phyloP scores from a whole-genome alignment of 2,113 vertebrate genomes.

The Cebus imitator region DNA sequence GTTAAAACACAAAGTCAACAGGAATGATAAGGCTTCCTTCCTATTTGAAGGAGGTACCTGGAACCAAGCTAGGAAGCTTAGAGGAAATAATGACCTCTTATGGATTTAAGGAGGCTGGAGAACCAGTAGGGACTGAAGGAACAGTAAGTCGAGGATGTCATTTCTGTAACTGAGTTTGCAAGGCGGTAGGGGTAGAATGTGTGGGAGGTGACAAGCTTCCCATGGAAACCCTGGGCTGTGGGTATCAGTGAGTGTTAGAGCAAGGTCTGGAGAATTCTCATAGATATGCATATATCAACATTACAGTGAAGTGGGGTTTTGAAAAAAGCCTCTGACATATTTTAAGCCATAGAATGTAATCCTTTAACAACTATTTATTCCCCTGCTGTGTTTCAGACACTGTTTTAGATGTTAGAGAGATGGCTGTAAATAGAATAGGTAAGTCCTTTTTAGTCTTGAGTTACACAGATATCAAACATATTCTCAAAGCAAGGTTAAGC shows the following conservation, averaged over 20 bases:
- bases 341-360: background rate
- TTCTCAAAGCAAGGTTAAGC: background rate
- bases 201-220: background rate
- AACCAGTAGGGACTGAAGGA: background rate
- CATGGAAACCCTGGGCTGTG: accelerated
- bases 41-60: background rate
- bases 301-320: background rate
- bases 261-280: background rate
- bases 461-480: background rate
- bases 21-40: background rate
- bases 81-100: background rate
- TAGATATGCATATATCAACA: background rate
- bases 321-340: background rate
- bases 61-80: background rate
- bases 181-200: background rate
- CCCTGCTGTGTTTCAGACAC: background rate
- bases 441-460: background rate
- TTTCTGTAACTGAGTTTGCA: background rate
- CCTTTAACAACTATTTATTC: background rate
- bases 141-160: background rate
- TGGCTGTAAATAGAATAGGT: background rate
- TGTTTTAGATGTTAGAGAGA: background rate
- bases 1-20: background rate
- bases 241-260: background rate
- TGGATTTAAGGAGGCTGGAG: background rate